Evolutionary conservation across 2,113 vertebrate genomes (phyloP), one percentile per base, ranked within the genome.

Genomic region (Petrocephalus zakoni): DNA sequence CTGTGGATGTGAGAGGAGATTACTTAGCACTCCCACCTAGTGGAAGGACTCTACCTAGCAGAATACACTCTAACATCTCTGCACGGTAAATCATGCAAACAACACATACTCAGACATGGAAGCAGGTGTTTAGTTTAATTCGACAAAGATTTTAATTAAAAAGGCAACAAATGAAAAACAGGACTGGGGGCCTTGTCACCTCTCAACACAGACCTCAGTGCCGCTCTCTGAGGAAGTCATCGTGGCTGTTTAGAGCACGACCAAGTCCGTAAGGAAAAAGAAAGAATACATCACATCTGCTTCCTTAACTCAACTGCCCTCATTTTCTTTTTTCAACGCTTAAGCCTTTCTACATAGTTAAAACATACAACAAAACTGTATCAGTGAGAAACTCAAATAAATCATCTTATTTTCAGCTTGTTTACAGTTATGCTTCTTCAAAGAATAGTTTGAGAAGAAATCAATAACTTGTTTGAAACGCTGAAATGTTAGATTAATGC

Each of bases 1-100:
- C 25, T 58, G 72, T 55, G 51, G 52, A 46, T 34, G 1, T 1
- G 29, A 88, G 88, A n/a, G 85, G 13, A 88, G 87, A 83, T 42
- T 2, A 87, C 87, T 91, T 78, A 42, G 72, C 85, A 86, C 68
- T 82, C 5, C 94, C 94, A 94, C 90, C 94, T 93, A 92, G 91
- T 93, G 94, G 92, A 9, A 46, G 87, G 52, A 19, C 15, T 10
- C 22, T 29, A 52, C 85, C 29, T 42, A 51, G 75, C 52, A 83
- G n/a, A 37, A 85, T 17, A 49, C 46, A n/a, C 42, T 11, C 15
- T 6, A 56, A 17, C 72, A 78, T 78, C 72, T 34, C 72, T 78
- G 34, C 72, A 42, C 34, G 25, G 34, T 19, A 78, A 78, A 17
- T 37, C 2, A 6, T 15, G 37, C 72, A 52, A 85, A 85, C 17